Percentiles rank a stretch among this genome's conserved stretches.
Evolutionary conservation across 2,888 invertebrate species (phyloP).

Genomic region (Acleris emargana): DNA sequence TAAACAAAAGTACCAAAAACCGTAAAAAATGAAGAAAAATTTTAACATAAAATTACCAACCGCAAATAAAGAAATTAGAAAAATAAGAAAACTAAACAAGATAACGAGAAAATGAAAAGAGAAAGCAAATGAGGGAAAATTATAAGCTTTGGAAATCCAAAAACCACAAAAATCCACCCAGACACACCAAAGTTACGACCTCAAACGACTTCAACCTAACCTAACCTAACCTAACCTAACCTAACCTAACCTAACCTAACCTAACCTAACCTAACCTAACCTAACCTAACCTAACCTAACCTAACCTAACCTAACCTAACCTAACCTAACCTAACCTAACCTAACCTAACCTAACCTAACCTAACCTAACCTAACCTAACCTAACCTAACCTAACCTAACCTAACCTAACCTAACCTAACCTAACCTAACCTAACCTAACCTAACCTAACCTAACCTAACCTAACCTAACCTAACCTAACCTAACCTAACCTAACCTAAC

Average conservation of each 20-base stretch:
- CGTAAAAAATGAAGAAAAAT: no score
- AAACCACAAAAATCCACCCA: no score
- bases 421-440: conserved; percentile 35
- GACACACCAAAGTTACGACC: no score
- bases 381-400: conserved; percentile 24
- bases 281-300: conserved; percentile 24
- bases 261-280: conserved; percentile 25
- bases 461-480: conserved; percentile 15
- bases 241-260: conserved; percentile 26
- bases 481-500: conserved; percentile 34
- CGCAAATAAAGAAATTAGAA: no score
- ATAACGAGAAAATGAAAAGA: no score
- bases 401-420: conserved; percentile 24
- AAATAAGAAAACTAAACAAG: no score
- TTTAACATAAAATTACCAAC: no score
- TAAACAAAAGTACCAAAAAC: no score
- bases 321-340: conserved; percentile 24
- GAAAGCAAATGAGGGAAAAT: no score
- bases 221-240: conserved; percentile 28
- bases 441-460: conserved; percentile 35
- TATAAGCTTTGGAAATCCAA: no score
- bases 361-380: conserved; percentile 23
- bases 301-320: conserved; percentile 24
- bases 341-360: conserved; percentile 23
- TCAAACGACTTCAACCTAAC: no score